phyloP scores from a whole-genome alignment of 2,113 vertebrate genomes.

The Pollachius pollachius region DNA sequence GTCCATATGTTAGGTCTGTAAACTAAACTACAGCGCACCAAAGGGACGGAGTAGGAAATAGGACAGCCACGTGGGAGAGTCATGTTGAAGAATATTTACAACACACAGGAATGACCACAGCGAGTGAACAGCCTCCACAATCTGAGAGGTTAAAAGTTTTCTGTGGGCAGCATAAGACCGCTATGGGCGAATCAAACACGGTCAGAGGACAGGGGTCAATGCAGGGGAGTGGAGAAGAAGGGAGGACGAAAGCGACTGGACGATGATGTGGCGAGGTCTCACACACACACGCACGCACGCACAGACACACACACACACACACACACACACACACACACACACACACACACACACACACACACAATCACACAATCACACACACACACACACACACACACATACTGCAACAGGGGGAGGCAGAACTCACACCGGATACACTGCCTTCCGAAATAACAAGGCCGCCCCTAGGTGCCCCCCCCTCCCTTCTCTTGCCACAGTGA shows the following conservation, averaged over 20 bases:
- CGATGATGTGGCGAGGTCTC: background rate
- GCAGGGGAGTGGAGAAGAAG: background rate
- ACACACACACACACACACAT: background rate
- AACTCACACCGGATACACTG: background rate
- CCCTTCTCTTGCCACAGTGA: background rate
- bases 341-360: background rate
- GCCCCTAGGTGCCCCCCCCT: background rate
- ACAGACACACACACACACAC: background rate
- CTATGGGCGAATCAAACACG: slow-evolving; percentile 2
- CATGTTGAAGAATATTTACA: too few species aligned
- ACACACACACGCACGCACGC: background rate
- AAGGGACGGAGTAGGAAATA: too few species aligned
- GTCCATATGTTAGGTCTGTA: too few species aligned
- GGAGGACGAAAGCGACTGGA: background rate
- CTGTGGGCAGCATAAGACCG: background rate
- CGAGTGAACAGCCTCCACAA: too few species aligned
- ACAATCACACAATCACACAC: too few species aligned
- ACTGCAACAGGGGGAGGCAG: slow-evolving; percentile 7
- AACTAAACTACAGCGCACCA: too few species aligned
- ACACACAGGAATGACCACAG: too few species aligned
- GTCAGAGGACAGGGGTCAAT: background rate
- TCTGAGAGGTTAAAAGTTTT: too few species aligned
- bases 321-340: slow-evolving; percentile 4
- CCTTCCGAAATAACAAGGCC: background rate
- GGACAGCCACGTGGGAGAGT: too few species aligned